Percentiles rank a stretch among this genome's conserved stretches.
These are phyloP conservation scores for Apamea sordens DNA, from an alignment of 2,888 invertebrate genomes.

Conservation along the genomic window DNA sequence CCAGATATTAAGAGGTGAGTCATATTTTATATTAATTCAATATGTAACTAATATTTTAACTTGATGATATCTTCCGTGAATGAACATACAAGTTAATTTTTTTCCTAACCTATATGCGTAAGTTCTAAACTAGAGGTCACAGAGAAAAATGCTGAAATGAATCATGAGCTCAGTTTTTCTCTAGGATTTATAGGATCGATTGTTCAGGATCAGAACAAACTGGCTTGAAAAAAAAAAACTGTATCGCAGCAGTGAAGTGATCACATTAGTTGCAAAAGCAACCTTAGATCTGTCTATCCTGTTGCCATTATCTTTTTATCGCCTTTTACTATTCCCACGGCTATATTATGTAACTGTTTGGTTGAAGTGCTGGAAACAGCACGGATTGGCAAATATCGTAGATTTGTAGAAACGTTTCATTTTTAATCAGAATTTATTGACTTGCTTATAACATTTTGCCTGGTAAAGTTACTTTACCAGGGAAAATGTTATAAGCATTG, in stretches of 20 bases:
- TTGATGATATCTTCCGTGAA: background rate
- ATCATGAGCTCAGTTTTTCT: background rate
- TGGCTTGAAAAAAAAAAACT: background rate
- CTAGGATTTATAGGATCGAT: too few relatives aligned
- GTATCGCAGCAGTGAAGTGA: background rate
- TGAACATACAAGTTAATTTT: background rate
- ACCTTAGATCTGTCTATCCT: background rate
- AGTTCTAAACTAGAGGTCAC: background rate
- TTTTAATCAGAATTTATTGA: background rate
- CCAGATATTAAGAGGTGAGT: conserved; percentile 99
- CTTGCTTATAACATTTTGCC: too few relatives aligned
- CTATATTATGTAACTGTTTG: background rate
- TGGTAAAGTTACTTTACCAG: background rate
- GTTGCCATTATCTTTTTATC: background rate
- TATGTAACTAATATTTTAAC: background rate
- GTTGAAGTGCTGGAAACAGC: background rate
- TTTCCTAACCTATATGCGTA: background rate
- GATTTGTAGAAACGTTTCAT: background rate
- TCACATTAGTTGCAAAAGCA: background rate
- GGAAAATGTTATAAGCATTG: background rate
- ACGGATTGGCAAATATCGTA: background rate
- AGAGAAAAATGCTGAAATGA: background rate
- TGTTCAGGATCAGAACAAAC: background rate
- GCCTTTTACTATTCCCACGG: background rate
- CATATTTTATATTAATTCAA: background rate